These are phyloP conservation scores for Halichoeres trimaculatus DNA, from an alignment of 2,113 vertebrate species.

Conservation along the genomic window DNA sequence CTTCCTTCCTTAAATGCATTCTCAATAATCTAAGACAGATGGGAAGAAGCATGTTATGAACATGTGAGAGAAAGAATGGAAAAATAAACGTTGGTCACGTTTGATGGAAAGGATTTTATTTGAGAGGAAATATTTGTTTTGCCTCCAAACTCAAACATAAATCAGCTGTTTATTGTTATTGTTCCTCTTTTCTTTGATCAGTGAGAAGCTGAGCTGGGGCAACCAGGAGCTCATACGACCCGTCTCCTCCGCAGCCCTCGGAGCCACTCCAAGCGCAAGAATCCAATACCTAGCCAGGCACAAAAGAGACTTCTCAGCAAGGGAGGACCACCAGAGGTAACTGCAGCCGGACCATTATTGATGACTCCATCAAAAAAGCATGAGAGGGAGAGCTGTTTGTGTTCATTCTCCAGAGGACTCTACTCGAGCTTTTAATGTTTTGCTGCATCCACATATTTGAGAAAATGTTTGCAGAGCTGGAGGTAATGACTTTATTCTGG, in stretches of 20 bases:
- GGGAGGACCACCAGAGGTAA: conserved; percentile 65
- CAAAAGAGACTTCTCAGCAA: conserved; percentile 75
- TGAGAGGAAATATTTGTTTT: conserved; percentile 22
- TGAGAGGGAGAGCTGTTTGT: conserved; percentile 34
- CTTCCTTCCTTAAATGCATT: conserved; percentile 26
- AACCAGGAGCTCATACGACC: conserved; percentile 77
- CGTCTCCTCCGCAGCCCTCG: conserved; percentile 54
- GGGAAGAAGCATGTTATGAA: conserved; percentile 30
- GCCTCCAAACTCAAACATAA: neutral
- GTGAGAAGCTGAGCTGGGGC: conserved; percentile 72
- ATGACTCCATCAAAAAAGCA: conserved; percentile 52
- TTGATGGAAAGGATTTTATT: conserved; percentile 10
- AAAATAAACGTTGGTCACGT: conserved; percentile 16
- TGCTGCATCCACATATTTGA: conserved; percentile 25
- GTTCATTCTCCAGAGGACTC: neutral
- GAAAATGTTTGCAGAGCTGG: conserved; percentile 26
- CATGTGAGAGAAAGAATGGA: neutral
- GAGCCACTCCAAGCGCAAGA: conserved; percentile 68
- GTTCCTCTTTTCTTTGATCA: conserved; percentile 32
- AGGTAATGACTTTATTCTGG: conserved; percentile 9
- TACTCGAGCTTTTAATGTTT: conserved; percentile 19
- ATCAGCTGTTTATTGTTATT: conserved; percentile 6
- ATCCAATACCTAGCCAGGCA: conserved; percentile 69
- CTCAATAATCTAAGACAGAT: conserved; percentile 26
- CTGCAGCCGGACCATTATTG: conserved; percentile 43